These are phyloP conservation scores for Porites lutea DNA, from an alignment of 64 coral and sea anemone species.

Conservation along the genomic window DNA sequence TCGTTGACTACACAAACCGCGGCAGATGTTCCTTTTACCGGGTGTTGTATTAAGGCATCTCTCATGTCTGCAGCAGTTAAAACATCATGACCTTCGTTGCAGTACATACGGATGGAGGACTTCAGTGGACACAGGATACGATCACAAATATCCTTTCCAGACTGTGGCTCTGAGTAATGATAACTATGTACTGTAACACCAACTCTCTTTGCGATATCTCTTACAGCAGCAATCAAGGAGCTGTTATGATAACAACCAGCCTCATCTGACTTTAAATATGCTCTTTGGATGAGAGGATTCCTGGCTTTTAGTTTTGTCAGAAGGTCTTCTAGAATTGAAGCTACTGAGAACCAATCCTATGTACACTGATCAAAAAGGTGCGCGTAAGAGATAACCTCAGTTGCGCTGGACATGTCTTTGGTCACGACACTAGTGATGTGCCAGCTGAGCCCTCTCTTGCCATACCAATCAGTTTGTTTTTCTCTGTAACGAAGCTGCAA, in stretches of 20 bases:
- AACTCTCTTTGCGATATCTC: constrained; percentile 46
- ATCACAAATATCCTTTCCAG: constrained; percentile 70
- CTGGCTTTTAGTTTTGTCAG: constrained; percentile 36
- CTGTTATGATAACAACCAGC: constrained; percentile 57
- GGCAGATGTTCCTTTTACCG: constrained; percentile 45
- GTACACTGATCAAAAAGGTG: constrained; percentile 67
- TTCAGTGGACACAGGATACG: constrained; percentile 64
- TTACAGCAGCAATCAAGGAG: constrained; percentile 30
- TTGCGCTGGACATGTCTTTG: constrained; percentile 1
- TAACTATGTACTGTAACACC: constrained; percentile 44
- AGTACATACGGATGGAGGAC: constrained; percentile 16
- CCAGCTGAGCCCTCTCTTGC: constrained; percentile 24
- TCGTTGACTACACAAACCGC: constrained; percentile 35
- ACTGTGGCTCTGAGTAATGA: constrained; percentile 69
- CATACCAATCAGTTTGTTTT: constrained; percentile 54
- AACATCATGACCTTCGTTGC: constrained; percentile 55
- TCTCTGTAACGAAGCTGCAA: constrained; percentile 22
- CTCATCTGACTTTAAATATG: constrained; percentile 49
- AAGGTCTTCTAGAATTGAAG: constrained; percentile 64
- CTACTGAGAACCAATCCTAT: constrained; percentile 52
- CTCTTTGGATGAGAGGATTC: neutral
- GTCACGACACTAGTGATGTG: constrained; percentile 9
- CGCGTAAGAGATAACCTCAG: constrained; percentile 37
- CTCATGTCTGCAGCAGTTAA: constrained; percentile 41
- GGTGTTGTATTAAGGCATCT: constrained; percentile 38